phyloP scores from a whole-genome alignment of 2,113 vertebrate genomes.

The Oncorhynchus gorbuscha region DNA sequence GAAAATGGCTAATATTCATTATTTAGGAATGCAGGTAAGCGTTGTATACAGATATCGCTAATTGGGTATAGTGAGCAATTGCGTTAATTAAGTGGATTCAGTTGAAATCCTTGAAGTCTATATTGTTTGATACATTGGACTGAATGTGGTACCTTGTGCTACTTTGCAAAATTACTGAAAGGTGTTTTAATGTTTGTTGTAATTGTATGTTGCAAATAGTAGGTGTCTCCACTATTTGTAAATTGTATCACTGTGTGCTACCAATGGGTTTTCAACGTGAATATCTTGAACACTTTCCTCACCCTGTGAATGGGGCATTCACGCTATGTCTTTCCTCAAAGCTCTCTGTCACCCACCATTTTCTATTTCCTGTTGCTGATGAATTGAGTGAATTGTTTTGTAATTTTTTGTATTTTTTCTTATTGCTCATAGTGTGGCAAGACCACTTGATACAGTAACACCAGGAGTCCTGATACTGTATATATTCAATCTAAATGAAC shows the following conservation, averaged over 20 bases:
- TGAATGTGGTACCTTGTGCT: neutral
- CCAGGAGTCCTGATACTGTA: conserved; percentile 1
- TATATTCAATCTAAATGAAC: conserved; percentile 30
- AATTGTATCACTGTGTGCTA: neutral
- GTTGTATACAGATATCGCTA: too few species aligned
- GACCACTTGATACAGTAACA: conserved; percentile 1
- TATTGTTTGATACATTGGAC: too few species aligned
- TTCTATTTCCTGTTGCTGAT: neutral
- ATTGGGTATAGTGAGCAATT: too few species aligned
- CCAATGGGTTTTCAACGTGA: neutral
- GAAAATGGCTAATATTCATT: too few species aligned
- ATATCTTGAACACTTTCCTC: neutral
- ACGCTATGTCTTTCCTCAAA: neutral
- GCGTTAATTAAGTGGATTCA: too few species aligned
- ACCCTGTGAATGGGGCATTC: neutral
- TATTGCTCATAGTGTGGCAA: neutral
- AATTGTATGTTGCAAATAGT: neutral
- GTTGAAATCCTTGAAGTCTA: too few species aligned
- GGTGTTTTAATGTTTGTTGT: neutral
- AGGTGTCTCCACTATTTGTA: neutral
- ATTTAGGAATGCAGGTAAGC: too few species aligned
- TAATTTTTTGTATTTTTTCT: neutral
- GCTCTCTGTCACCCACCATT: neutral
- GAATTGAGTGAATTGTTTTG: neutral
- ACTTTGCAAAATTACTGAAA: neutral